A percentile compares a stretch with the other conserved stretches of the same genome.
phyloP scores from a whole-genome alignment of 1,140 invertebrate species.

The Penaeus chinensis region DNA sequence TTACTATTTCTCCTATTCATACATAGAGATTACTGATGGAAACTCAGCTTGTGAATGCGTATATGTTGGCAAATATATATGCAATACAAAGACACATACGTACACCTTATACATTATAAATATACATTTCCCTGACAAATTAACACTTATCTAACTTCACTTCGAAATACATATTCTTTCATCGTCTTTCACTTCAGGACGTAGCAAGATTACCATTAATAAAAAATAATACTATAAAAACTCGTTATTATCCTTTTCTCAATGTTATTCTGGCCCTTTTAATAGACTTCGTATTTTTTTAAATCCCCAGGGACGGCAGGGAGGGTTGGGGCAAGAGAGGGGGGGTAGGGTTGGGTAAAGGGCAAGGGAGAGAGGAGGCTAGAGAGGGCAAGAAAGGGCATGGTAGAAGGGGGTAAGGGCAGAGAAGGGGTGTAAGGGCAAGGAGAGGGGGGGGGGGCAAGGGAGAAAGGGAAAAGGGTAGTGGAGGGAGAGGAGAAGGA shows the following conservation, averaged over 20 bases:
- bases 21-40: too few species aligned
- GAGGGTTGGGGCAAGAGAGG: conserved; percentile 2
- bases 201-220: too few species aligned
- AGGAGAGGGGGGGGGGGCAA: background rate
- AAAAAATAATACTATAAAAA: too few species aligned
- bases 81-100: too few species aligned
- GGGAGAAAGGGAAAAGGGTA: background rate
- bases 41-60: too few species aligned
- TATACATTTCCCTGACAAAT: too few species aligned
- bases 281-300: background rate
- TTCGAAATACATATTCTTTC: background rate
- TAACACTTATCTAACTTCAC: too few species aligned
- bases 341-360: background rate
- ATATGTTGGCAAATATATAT: too few species aligned
- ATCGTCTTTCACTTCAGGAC: background rate
- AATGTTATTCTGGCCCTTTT: background rate
- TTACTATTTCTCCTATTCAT: too few species aligned
- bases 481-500: too few species aligned
- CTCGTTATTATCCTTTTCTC: conserved; percentile 16
- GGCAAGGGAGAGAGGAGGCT: background rate
- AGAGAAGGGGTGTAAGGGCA: background rate
- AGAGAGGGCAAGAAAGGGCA: background rate
- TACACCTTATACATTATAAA: too few species aligned
- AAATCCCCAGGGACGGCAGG: background rate
- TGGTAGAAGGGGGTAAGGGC: background rate